Evolutionary conservation across 2,113 vertebrate genomes (phyloP), one percentile per base, ranked within the genome.

Genomic region (Thryonomys swinderianus): DNA sequence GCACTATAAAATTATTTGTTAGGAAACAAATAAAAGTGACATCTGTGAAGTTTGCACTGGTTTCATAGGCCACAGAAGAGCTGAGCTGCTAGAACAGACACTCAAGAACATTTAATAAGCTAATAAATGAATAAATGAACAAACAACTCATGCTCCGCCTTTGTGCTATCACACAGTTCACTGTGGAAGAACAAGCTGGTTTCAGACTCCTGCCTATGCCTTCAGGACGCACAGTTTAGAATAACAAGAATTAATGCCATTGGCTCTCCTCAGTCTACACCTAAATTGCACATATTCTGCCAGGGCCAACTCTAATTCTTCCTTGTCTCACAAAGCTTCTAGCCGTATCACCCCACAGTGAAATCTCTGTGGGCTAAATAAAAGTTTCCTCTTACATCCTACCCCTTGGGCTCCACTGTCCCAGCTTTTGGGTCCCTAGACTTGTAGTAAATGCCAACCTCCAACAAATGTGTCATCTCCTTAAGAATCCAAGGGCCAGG

Each of bases 11-110:
- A 92, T 2, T 45, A 87, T 93, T 83, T 87, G 20, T 76, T 85
- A 92, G 62, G 92, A 96, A 93, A 87, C 53, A 95, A 95, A 91
- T 51, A 85, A 73, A 95, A 93, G 7, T 34, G 27, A 81, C 27
- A 32, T 78, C 69, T 69, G 51, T 74, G 53, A 61, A 61, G 40
- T 42, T 69, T 76, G 37, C 89, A n/a, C 32, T 95, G 42, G 37
- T 85, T 92, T 96, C 57, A 90, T 25, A 74, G 59, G 42, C 42
- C 34, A 51, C 8, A 90, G 76, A 94, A 85, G 17, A 88, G 25
- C 42, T 89, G 64, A 74, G 9, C 37, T 88, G 62, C 48, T 76
- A 69, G 12, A 91, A 91, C 30, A 88, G 32, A 32, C 32, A 62
- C 18, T 94, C 55, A 55, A 86, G 74, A 86, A 79, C 83, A 82